Base-by-base conservation (phyloP, 2,113 vertebrate species). In the Grus americana region DNA sequence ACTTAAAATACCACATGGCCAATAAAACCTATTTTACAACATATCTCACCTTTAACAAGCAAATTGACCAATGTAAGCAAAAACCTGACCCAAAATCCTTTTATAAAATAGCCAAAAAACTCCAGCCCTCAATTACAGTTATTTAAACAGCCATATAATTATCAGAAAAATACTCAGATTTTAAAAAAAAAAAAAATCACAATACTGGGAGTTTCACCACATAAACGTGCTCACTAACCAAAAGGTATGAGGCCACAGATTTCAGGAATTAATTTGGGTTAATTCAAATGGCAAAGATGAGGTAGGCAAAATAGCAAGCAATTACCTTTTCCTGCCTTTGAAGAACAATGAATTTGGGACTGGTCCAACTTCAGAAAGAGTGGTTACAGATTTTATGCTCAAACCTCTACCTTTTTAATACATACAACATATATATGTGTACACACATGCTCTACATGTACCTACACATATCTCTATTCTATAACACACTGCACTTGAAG, bases 291-390 rank as follows among this genome's bases (percentile, higher is more conserved):
- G 91, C 93, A 88, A 20, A 79, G 96, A 97, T 91, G 95, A 96
- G 92, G 95, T 96, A 96, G 97, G 95, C 96, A 95, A 91, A 97
- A 97, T 95, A 97, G 91, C 85, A 98, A 97, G 96, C 96, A 97
- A 97, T 97, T 98, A 97, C 93, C 94, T 97, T 98, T 98, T 97
- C 95, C 86, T 97, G 96, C 93, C 96, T 98, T 98, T 97, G 96
- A 97, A 97, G 97, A 98, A 97, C 97, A 98, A 97, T 97, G 95
- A 95, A 94, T 92, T 96, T 97, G 96, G 96, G 94, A 91, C 90
- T 21, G 92, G 83, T 97, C 96, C 98, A 98, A 97, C 94, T 97
- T 90, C 63, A 24, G 94, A 42, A 96, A 96, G 91, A 94, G 86
- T 80, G 95, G 94, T 92, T 90, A 47, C 89, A 96, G 97, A 90